Conservation (phyloP, 2,888 invertebrate genomes). For the Sesia bembeciformis region DNA sequence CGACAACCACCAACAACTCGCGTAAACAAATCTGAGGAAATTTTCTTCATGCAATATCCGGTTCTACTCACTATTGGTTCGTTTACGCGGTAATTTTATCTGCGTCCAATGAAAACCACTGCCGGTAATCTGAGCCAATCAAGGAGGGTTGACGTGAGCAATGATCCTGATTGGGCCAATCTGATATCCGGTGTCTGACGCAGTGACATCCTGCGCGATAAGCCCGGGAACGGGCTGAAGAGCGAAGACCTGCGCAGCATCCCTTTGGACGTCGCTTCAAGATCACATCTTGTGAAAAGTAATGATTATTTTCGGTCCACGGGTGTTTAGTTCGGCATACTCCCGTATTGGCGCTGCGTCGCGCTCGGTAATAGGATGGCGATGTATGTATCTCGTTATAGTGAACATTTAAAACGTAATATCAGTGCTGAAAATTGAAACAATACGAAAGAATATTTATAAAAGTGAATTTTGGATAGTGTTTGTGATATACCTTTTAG, state of each 20-base stretch:
- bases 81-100: slow-evolving; percentile 44
- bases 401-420: slow-evolving; percentile 54
- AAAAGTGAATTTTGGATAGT: slow-evolving; percentile 13
- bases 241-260: slow-evolving; percentile 60
- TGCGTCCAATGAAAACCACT: slow-evolving; percentile 31
- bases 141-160: slow-evolving; percentile 29
- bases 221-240: slow-evolving; percentile 59
- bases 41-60: slow-evolving; percentile 63
- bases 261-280: slow-evolving; percentile 48
- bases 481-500: slow-evolving; percentile 4
- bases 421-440: slow-evolving; percentile 17
- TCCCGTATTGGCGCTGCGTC: slow-evolving; percentile 57
- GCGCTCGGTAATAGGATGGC: slow-evolving; percentile 37
- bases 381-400: slow-evolving; percentile 51
- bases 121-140: slow-evolving; percentile 35
- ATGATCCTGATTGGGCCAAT: slow-evolving; percentile 53
- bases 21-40: slow-evolving; percentile 68
- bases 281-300: slow-evolving; percentile 74
- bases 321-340: slow-evolving; percentile 57
- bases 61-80: slow-evolving; percentile 38
- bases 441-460: slow-evolving; percentile 39
- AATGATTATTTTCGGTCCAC: slow-evolving; percentile 74
- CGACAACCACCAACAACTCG: slow-evolving; percentile 40
- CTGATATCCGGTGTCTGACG: slow-evolving; percentile 46
- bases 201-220: slow-evolving; percentile 59